Base-by-base conservation (phyloP, 2,888 invertebrate genomes). In the Drosophila eohydei region DNA sequence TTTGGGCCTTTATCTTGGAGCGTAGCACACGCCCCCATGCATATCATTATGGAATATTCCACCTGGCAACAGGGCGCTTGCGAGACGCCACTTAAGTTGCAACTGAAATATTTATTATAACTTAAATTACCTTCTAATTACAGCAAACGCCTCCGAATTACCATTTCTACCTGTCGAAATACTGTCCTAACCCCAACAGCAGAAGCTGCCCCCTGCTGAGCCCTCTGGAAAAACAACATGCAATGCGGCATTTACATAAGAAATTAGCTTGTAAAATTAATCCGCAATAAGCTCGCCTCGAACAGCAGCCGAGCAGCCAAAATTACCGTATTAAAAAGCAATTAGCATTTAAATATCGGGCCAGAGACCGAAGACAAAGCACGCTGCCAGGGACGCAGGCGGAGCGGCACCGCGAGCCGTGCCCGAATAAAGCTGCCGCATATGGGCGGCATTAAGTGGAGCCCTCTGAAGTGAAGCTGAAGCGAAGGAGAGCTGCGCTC, bases 181-280 rank as follows among this genome's bases (percentile, higher is more conserved):
- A 4, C n/a, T 12, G 26, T 26, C 21, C 50, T 51, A 36, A 12
- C 52, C 48, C n/a, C 30, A n/a, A 46, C 9, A 12, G 3, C 38
- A 1, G 9, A n/a, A 12, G 34, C 38, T 28, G 55, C 8, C 34
- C 30, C 56, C 38, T 40, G 48, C 16, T 11, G 57, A 51, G 57
- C 59, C 58, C 70, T 32, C 61, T 58, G 64, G 63, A 70, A 74
- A 67, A 76, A 78, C 54, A 90, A 88, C 77, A 86, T 76, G 80
- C 74, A 80, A 75, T 63, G 74, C 51, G 78, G 77, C 78, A 91
- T 91, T 91, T 90, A 90, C 92, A 91, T 91, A 88, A 87, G 86
- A 91, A 91, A 91, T 91, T 91, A 90, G 90, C 90, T 89, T 87
- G 92, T 90, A 89, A 88, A 91, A 90, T 91, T 91, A 91, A 91